Base-by-base conservation (phyloP, 2,797 vertebrate species). In the Poeciliopsis infans region DNA sequence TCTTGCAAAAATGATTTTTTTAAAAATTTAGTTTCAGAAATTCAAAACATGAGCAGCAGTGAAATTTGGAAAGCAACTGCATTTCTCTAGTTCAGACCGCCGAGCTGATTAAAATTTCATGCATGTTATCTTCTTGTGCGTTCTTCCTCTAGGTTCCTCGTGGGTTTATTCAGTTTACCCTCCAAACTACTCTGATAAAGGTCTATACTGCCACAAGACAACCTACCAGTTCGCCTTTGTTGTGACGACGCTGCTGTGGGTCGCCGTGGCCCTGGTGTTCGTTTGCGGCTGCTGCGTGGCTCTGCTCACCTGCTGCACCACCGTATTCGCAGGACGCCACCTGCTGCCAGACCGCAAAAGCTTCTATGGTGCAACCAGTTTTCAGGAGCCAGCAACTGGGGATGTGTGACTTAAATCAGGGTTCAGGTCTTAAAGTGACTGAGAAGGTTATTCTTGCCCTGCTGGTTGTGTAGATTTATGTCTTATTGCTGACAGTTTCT, bases 151-250 rank as follows among this genome's bases (percentile, higher is more conserved):
- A 95, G 94, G 93, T 23, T 75, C 70, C 0, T 5, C 1, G 53
- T 95, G 93, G 93, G 59, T 94, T 79, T 95, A 93, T 66, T 46
- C 76, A 23, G 43, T 92, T 2, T 92, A 93, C 78, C 88, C 91
- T 75, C 91, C 91, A 10, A 74, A 64, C 79, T 92, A 92, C 87
- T 45, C 77, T 31, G 86, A 47, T 28, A 1, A 0, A 0, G 1
- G 1, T 15, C 46, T 0, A 0, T 92, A 83, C 88, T 95, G 94
- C 80, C 72, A 93, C 55, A 90, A 31, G 82, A 85, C 33, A 2
- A 80, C 81, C 79, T 94, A 91, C 83, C 75, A 41, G 85, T 92
- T 94, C 75, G 93, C 93, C 0, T 94, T 95, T 20, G 15, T 64
- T 23, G 0, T 94, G 80, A 93, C 87, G 47, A 91, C 88, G 0